These are phyloP conservation scores for Dermatophagoides farinae DNA, from an alignment of 1,140 invertebrate species.

Conservation along the genomic window DNA sequence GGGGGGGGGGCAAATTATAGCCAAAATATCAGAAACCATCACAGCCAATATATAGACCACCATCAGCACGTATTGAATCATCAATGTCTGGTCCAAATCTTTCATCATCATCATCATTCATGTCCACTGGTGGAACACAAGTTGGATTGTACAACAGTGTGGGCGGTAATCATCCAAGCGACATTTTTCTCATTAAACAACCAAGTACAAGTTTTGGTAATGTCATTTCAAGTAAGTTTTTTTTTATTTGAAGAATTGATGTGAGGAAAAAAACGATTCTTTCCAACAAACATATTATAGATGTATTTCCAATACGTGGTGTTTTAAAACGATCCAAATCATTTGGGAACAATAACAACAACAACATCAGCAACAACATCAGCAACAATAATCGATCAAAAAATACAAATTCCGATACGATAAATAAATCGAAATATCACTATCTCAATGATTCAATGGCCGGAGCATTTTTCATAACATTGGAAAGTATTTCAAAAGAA, in stretches of 20 bases:
- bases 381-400: neutral
- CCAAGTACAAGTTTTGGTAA: neutral
- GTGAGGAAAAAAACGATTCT: neutral
- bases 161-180: neutral
- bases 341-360: constrained; percentile 3
- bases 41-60: constrained; percentile 7
- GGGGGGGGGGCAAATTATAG: neutral
- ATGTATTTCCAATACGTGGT: constrained; percentile 12
- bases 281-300: neutral
- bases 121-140: neutral
- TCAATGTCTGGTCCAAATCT: neutral
- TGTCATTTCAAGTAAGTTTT: neutral
- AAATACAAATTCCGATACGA: neutral
- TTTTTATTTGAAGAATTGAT: neutral
- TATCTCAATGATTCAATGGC: neutral
- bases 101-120: neutral
- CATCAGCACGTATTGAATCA: constrained; percentile 1
- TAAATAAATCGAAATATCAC: too few relatives aligned
- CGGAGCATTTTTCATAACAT: neutral
- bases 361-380: neutral
- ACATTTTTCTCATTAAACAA: too few relatives aligned
- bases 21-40: constrained; percentile 6
- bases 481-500: constrained; percentile 8
- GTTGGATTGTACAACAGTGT: too few relatives aligned
- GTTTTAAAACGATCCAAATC: constrained; percentile 46